Conservation (phyloP, 2,888 invertebrate species). For the Willowsia nigromaculata region DNA sequence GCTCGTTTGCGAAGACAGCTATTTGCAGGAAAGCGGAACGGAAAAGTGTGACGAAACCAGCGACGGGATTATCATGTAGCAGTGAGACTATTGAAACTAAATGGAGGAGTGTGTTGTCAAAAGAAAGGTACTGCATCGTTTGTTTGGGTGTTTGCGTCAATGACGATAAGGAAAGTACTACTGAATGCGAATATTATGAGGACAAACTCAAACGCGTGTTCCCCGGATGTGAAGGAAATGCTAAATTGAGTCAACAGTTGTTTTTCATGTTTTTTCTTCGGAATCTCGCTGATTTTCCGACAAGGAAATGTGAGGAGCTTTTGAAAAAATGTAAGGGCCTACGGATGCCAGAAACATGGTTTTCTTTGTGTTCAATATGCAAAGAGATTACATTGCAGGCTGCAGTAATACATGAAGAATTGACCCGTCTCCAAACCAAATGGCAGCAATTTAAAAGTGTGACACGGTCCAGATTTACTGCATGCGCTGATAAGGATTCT, state of each 20-base stretch:
- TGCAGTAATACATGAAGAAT: not conserved
- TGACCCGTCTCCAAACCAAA: not conserved
- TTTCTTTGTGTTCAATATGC: constrained; percentile 2
- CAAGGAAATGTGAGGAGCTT: constrained; percentile 4
- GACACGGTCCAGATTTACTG: not conserved
- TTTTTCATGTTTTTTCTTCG: constrained; percentile 28
- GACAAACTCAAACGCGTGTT: not conserved
- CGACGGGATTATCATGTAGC: not conserved
- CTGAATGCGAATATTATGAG: not conserved
- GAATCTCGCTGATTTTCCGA: not conserved
- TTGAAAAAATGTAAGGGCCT: not conserved
- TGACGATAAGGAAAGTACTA: not conserved
- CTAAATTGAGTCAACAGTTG: not conserved
- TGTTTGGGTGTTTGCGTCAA: not conserved
- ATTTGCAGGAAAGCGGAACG: not conserved
- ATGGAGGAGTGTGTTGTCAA: not conserved
- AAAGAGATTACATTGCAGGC: not conserved
- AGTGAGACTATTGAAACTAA: not conserved
- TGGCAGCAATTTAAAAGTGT: not conserved
- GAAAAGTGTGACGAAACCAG: not conserved
- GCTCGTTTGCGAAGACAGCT: too few species aligned
- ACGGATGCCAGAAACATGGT: constrained; percentile 43
- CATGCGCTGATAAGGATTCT: too few species aligned
- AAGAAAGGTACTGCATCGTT: constrained; percentile 5
- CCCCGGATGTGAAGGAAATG: constrained; percentile 14